Percentiles rank a stretch among this genome's conserved stretches.
These are phyloP conservation scores for Limnephilus marmoratus DNA, from an alignment of 2,888 invertebrate species.

Conservation along the genomic window DNA sequence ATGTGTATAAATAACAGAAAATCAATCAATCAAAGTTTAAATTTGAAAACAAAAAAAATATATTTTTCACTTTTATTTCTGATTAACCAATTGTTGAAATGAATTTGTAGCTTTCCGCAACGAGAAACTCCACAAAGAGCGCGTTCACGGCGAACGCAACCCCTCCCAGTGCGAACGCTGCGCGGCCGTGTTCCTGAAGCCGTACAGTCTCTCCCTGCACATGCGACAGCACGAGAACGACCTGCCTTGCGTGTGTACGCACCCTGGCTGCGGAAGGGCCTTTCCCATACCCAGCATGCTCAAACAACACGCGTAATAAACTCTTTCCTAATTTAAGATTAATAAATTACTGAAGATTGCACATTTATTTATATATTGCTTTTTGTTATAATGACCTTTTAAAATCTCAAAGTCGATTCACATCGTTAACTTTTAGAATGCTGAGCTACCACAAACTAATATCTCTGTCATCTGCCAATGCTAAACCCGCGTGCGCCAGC, in stretches of 20 bases:
- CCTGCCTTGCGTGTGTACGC: constrained; percentile 67
- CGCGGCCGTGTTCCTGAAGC: constrained; percentile 58
- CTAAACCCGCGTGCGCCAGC: no score
- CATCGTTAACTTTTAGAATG: no score
- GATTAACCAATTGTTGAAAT: not conserved
- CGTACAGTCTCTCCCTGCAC: constrained; percentile 54
- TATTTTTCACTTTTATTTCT: no score
- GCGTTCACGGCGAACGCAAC: constrained; percentile 68
- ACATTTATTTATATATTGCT: no score
- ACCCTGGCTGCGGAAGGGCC: constrained; percentile 59
- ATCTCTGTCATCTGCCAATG: no score
- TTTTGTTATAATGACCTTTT: no score
- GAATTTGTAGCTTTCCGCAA: not conserved
- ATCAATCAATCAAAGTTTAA: no score
- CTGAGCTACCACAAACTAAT: no score
- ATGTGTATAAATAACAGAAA: no score
- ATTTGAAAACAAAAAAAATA: no score
- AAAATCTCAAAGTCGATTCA: no score
- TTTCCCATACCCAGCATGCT: constrained; percentile 62
- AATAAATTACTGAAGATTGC: not conserved
- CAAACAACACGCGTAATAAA: constrained; percentile 16
- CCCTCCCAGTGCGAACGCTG: constrained; percentile 61
- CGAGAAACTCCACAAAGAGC: constrained; percentile 38
- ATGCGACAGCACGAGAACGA: constrained; percentile 54
- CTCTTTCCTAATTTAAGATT: not conserved